Base-by-base conservation (phyloP, 1,140 invertebrate species). In the Cepaea nemoralis region DNA sequence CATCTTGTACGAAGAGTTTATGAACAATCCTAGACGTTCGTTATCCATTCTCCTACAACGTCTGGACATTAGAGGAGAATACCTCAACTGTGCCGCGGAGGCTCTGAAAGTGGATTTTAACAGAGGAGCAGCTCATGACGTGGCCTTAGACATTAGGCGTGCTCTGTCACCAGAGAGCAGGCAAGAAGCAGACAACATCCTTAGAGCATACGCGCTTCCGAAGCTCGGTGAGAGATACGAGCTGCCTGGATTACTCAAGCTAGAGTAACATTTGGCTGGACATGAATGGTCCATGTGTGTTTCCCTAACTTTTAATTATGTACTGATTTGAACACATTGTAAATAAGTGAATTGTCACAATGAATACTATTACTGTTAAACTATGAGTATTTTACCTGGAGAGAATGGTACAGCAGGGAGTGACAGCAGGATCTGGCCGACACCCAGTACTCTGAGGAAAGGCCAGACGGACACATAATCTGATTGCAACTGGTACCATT, bases 211-310 rank as follows among this genome's bases (percentile, higher is more conserved):
- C 70, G 85, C 85, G 0, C 83, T 90, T 31, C 86, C 86, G 33
- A 87, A 87, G 67, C 69, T 90, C 24, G 89, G 89, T 10, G 89
- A 90, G 75, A 71, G 89, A 80, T 84, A 84, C 80, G 88, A 90
- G 84, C 74, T 90, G 27, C 83, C 86, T 0, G 89, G 89, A 0
- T 74, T 90, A 0, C 63, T 87, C 1, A 87, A 87, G 48, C 85
- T 89, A 50, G 88, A 88, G 24, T 85, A 27, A 59, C 39, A 6
- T 1, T 35, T 35, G 37, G 40, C 16, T 33, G n/a, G n/a, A n/a
- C n/a, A n/a, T n/a, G n/a, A n/a, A n/a, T n/a, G n/a, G n/a, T n/a
- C n/a, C n/a, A n/a, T n/a, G n/a, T n/a, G n/a, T n/a, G n/a, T n/a
- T n/a, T n/a, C n/a, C n/a, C n/a, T n/a, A n/a, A n/a, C n/a, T n/a